Evolutionary conservation across 1,140 invertebrate genomes (phyloP).

Genomic region (Heterodera schachtii): DNA sequence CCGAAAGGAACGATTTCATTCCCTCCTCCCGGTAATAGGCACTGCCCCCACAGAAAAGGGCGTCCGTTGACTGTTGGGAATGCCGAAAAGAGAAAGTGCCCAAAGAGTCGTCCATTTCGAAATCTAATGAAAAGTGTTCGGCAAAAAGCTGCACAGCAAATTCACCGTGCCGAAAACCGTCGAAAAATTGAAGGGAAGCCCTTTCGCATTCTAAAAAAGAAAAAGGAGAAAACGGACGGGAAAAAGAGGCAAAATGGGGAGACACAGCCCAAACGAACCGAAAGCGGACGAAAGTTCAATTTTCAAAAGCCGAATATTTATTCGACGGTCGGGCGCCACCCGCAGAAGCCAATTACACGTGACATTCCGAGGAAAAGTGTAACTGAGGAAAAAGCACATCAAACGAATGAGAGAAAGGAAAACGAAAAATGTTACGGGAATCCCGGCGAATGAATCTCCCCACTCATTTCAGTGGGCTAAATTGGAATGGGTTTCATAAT

Average conservation of each 20-base stretch:
- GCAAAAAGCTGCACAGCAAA: neutral
- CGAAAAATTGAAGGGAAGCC: conserved; percentile 46
- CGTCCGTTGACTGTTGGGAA: neutral
- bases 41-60: conserved; percentile 42
- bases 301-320: conserved; percentile 49
- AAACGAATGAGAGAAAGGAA: neutral
- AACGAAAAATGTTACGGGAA: conserved; percentile 1
- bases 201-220: conserved; percentile 51
- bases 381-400: conserved; percentile 36
- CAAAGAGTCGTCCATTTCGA: neutral
- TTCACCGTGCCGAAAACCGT: conserved; percentile 48
- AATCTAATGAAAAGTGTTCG: neutral
- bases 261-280: conserved; percentile 25
- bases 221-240: conserved; percentile 3
- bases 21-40: conserved; percentile 54
- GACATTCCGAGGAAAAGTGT: conserved; percentile 51
- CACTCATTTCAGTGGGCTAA: conserved; percentile 30
- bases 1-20: conserved; percentile 54
- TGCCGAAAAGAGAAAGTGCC: neutral
- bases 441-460: conserved; percentile 39
- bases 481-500: conserved; percentile 16
- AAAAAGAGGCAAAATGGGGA: conserved; percentile 16
- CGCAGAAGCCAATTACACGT: conserved; percentile 49
- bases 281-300: conserved; percentile 47
- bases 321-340: conserved; percentile 38